phyloP scores from a whole-genome alignment of 2,888 invertebrate species.

The Eupithecia subumbrata region DNA sequence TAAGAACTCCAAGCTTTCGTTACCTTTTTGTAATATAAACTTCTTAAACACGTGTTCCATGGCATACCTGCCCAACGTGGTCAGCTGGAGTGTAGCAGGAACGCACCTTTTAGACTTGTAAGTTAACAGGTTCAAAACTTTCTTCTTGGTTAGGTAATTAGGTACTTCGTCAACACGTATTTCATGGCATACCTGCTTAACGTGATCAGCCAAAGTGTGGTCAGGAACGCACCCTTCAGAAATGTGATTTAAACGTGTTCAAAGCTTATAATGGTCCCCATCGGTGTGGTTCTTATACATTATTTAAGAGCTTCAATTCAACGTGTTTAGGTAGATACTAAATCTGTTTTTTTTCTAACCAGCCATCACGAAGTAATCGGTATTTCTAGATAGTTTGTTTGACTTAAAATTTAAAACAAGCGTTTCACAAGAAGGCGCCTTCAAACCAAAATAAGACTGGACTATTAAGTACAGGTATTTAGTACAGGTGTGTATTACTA shows the following conservation, averaged over 20 bases:
- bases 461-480: too few species aligned
- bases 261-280: not conserved
- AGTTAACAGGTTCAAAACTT: slow-evolving; percentile 49
- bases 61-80: slow-evolving; percentile 59
- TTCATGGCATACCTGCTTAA: slow-evolving; percentile 71
- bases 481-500: too few species aligned
- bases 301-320: too few species aligned
- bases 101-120: slow-evolving; percentile 73
- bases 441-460: too few species aligned
- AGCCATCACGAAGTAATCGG: not conserved
- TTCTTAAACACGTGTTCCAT: not conserved
- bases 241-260: slow-evolving; percentile 58
- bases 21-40: not conserved
- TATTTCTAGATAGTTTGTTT: not conserved
- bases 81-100: slow-evolving; percentile 75
- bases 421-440: not conserved
- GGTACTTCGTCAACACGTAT: slow-evolving; percentile 61
- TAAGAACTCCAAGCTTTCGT: not conserved
- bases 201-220: slow-evolving; percentile 73
- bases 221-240: slow-evolving; percentile 73
- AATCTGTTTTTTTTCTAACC: not conserved
- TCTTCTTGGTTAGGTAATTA: not conserved
- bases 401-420: not conserved
- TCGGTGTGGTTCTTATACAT: too few species aligned
- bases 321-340: too few species aligned